phyloP scores from a whole-genome alignment of 37 sponge, comb jelly and placozoan species.

The Ephydatia muelleri region DNA sequence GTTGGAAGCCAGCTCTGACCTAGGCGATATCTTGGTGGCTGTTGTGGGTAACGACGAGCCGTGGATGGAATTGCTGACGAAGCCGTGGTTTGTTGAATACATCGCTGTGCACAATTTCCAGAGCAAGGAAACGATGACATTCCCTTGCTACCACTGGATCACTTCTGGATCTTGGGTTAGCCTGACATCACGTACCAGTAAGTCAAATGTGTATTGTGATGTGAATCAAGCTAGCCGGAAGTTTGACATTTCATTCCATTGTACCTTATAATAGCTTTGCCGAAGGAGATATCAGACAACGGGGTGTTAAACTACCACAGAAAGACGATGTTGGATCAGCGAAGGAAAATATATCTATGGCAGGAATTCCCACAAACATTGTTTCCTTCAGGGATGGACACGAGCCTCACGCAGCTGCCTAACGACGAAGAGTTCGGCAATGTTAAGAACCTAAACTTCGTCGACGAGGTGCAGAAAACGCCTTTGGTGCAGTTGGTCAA shows the following conservation, averaged over 20 bases:
- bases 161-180: not conserved
- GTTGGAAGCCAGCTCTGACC: slow-evolving; percentile 22
- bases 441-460: slow-evolving; percentile 42
- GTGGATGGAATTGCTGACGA: not conserved
- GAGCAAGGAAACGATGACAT: not conserved
- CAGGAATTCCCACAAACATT: not conserved
- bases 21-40: slow-evolving; percentile 36
- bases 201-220: not conserved
- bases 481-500: not conserved
- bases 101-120: slow-evolving; percentile 12
- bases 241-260: not conserved
- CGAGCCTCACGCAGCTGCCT: not conserved
- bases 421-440: slow-evolving; percentile 46
- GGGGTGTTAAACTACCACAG: slow-evolving; percentile 27
- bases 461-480: not conserved
- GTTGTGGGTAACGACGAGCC: slow-evolving; percentile 10
- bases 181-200: slow-evolving; percentile 18
- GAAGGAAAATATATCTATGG: slow-evolving; percentile 34
- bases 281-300: slow-evolving; percentile 17
- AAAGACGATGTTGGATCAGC: not conserved
- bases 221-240: not conserved
- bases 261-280: slow-evolving; percentile 3
- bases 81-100: slow-evolving; percentile 36
- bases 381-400: slow-evolving; percentile 28
- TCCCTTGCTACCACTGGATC: slow-evolving; percentile 58